phyloP scores from a whole-genome alignment of 2,113 vertebrate species.

The Neofelis nebulosa region DNA sequence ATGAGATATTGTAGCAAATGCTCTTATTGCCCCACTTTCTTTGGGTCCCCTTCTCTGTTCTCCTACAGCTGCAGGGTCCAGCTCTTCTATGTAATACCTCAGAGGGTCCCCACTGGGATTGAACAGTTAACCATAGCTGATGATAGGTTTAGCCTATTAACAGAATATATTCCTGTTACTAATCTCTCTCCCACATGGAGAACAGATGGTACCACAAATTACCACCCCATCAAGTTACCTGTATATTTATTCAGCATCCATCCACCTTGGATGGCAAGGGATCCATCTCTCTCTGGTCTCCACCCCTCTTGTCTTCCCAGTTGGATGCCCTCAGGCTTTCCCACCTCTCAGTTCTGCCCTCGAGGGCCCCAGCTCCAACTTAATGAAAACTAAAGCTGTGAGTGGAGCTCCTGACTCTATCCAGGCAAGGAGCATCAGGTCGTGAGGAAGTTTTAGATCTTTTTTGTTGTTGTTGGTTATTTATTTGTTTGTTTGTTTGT shows the following conservation, averaged over 20 bases:
- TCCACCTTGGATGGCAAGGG: not conserved
- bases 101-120: not conserved
- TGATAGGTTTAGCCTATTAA: not conserved
- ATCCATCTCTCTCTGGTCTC: not conserved
- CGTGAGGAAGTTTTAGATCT: not conserved
- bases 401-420: not conserved
- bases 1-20: not conserved
- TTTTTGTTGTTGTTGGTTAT: not conserved
- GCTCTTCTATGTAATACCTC: not conserved
- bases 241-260: not conserved
- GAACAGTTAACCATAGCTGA: not conserved
- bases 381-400: not conserved
- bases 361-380: not conserved
- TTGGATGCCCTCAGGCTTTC: not conserved
- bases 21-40: not conserved
- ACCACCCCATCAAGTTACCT: not conserved
- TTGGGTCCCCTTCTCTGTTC: not conserved
- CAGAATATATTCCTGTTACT: not conserved
- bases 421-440: not conserved
- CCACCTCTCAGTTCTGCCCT: not conserved
- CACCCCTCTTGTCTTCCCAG: not conserved
- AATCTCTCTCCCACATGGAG: not conserved
- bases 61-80: not conserved
- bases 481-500: too few relatives aligned
- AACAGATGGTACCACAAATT: not conserved